Evolutionary conservation across 2,888 invertebrate species (phyloP).

Genomic region (Andrena bucephala): DNA sequence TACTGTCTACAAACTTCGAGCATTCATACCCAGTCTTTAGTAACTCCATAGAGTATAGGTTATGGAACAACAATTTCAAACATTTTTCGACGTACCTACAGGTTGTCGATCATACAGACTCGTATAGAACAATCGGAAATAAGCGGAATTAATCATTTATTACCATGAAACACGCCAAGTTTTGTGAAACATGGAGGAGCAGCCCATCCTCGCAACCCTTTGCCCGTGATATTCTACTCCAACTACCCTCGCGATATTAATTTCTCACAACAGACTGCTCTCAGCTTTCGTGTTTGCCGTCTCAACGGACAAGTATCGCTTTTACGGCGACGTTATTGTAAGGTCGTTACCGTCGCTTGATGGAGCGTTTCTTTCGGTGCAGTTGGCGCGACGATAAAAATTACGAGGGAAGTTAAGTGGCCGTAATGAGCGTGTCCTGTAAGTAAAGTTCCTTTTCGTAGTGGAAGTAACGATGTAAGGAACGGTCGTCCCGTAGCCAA

Average conservation of each 20-base stretch:
- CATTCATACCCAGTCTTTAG: too few relatives aligned
- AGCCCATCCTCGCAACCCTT: background rate
- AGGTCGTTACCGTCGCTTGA: conserved; percentile 11
- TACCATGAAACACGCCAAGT: background rate
- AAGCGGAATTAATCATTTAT: background rate
- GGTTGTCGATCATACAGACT: too few relatives aligned
- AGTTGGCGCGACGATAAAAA: conserved; percentile 45
- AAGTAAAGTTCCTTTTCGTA: background rate
- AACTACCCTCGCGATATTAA: background rate
- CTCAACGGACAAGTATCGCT: background rate
- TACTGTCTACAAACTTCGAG: too few relatives aligned
- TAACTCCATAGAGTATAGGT: too few relatives aligned
- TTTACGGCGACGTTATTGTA: conserved; percentile 14
- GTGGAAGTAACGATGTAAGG: background rate
- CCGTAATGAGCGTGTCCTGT: conserved; percentile 33
- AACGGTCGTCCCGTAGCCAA: conserved; percentile 20
- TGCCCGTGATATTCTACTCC: background rate
- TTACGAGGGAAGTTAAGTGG: conserved; percentile 52
- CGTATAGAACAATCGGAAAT: too few relatives aligned
- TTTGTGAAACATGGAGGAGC: background rate
- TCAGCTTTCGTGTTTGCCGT: conserved; percentile 2
- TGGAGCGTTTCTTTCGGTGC: conserved; percentile 25
- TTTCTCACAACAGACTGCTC: background rate
- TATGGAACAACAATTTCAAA: too few relatives aligned
- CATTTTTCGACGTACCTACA: too few relatives aligned